Percentiles rank a stretch among this genome's conserved stretches.
Conservation (phyloP, 2,797 vertebrate species). For the Gobio occitaniae region DNA sequence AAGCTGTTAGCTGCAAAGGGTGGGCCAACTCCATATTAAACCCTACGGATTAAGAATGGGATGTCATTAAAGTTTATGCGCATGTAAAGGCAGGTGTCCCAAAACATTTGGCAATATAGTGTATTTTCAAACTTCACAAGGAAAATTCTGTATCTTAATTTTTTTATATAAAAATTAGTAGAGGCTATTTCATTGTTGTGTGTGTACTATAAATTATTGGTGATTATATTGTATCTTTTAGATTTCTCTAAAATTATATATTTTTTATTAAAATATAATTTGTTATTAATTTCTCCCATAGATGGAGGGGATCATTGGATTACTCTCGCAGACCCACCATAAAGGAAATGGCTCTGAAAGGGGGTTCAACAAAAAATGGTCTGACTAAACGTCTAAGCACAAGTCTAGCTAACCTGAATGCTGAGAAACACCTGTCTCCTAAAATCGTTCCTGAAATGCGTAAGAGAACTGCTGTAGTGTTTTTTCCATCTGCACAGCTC, state of each 20-base stretch:
- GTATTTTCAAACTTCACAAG: background rate
- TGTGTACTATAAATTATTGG: background rate
- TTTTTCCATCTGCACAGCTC: background rate
- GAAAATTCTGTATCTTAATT: background rate
- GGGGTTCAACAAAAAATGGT: slow-evolving; percentile 53
- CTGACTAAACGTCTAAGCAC: slow-evolving; percentile 81
- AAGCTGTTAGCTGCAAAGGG: too few relatives aligned
- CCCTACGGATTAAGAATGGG: too few relatives aligned
- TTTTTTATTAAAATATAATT: background rate
- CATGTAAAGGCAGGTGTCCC: too few relatives aligned
- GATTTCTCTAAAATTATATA: background rate
- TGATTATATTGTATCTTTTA: background rate
- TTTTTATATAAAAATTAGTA: background rate
- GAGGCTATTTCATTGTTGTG: too few relatives aligned
- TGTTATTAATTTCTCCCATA: slow-evolving; percentile 57
- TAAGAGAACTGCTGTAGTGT: slow-evolving; percentile 55
- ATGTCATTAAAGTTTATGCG: too few relatives aligned
- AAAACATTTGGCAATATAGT: too few relatives aligned
- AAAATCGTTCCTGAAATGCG: slow-evolving; percentile 61
- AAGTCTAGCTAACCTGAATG: slow-evolving; percentile 86
- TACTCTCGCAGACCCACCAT: slow-evolving; percentile 79
- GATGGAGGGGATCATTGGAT: slow-evolving; percentile 73
- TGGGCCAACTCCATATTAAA: too few relatives aligned
- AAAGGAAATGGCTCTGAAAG: slow-evolving; percentile 81
- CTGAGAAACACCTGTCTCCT: slow-evolving; percentile 68